Conservation (phyloP, 2,797 vertebrate genomes). For the Chiroxiphia lanceolata region DNA sequence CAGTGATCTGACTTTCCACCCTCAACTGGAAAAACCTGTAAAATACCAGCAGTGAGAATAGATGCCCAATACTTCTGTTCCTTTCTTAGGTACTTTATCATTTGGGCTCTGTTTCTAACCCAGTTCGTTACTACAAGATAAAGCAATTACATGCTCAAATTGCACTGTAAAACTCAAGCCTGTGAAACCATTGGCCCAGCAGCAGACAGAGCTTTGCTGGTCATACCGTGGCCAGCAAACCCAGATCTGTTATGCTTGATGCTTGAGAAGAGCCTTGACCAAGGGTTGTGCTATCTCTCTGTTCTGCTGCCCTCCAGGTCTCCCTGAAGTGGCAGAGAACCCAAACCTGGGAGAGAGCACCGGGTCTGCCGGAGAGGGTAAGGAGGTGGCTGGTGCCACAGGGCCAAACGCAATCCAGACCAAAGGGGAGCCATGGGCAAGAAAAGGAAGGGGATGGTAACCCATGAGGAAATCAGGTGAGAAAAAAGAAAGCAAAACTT, state of each 20-base stretch:
- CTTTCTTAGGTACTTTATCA: constrained; percentile 1
- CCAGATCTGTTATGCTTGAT: accelerated
- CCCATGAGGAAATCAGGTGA: not conserved
- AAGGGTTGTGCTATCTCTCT: accelerated
- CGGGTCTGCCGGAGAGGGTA: not conserved
- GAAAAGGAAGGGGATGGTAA: not conserved
- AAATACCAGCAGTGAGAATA: not conserved
- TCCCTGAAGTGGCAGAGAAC: not conserved
- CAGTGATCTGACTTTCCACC: not conserved
- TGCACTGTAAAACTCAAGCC: not conserved
- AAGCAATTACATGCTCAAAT: not conserved
- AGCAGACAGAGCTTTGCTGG: not conserved
- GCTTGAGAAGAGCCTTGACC: not conserved
- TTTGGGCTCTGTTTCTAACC: not conserved
- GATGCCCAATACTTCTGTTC: not conserved
- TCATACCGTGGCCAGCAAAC: not conserved
- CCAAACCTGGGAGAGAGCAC: accelerated
- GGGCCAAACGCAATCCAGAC: not conserved
- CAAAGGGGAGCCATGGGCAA: not conserved
- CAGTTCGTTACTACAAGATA: constrained; percentile 1
- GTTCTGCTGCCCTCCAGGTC: not conserved
- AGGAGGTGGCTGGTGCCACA: accelerated
- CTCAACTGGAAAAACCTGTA: not conserved
- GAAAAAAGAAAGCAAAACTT: not conserved
- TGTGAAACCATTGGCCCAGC: not conserved